Evolutionary conservation across 2,888 invertebrate genomes (phyloP).

Genomic region (Yponomeuta malinellus): DNA sequence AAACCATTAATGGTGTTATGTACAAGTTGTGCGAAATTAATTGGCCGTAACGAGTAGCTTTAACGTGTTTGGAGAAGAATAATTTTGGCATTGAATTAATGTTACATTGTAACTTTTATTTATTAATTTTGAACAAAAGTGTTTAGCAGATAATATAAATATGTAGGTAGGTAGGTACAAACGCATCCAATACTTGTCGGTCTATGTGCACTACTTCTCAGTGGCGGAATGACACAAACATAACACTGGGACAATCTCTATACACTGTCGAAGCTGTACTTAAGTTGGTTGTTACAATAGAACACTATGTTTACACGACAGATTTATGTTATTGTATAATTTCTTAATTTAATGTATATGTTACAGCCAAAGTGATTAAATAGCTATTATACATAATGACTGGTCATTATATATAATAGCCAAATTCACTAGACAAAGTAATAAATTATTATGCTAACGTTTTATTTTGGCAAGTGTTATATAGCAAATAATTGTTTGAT

Average conservation of each 20-base stretch:
- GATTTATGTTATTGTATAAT: not conserved
- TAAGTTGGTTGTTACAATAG: not conserved
- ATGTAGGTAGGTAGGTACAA: too few species aligned
- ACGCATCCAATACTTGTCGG: too few species aligned
- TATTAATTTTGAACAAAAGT: not conserved
- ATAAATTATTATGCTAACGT: too few species aligned
- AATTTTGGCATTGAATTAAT: not conserved
- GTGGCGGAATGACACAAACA: too few species aligned
- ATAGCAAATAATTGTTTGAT: too few species aligned
- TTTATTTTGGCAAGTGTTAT: too few species aligned
- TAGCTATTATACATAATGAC: too few species aligned
- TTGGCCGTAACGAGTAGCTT: not conserved
- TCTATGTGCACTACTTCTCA: too few species aligned
- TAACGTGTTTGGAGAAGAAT: not conserved
- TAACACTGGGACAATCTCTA: not conserved
- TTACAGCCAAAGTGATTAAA: too few species aligned
- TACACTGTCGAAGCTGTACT: not conserved
- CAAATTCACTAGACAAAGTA: too few species aligned
- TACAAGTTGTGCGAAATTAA: not conserved
- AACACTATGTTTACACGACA: not conserved
- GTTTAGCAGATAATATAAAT: not conserved
- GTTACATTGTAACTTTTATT: not conserved
- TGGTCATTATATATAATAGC: too few species aligned
- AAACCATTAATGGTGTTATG: not conserved
- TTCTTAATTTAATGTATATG: not conserved